Base-by-base conservation (phyloP, 2,888 invertebrate genomes). In the Hydrotaea cyrtoneurina region DNA sequence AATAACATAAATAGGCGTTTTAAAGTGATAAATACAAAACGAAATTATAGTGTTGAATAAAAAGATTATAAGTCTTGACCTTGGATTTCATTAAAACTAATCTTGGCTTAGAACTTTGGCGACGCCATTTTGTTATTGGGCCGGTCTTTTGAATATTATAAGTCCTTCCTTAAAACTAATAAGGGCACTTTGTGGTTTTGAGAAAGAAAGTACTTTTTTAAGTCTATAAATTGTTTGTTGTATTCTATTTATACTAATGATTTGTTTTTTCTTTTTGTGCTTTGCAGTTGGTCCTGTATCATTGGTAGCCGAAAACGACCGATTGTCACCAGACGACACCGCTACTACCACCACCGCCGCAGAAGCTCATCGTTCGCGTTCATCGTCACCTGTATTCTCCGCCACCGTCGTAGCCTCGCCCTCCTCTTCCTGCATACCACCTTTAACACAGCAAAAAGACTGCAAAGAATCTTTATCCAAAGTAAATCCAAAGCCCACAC, bases 391-490 rank as follows among this genome's bases (percentile, higher is more conserved):
- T 87, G 80, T 86, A 66, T 77, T 83, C 23, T 74, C 78, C n/a
- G 46, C 71, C 53, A 13, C 23, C 82, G 76, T 62, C 73, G 13
- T 64, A 83, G n/a, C 36, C 80, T 73, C 66, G 77, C 39, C 76
- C 55, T 57, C 62, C 85, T 21, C 62, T 21, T 11, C 64, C 64
- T 73, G 75, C 15, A 39, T 62, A 62, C 66, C 15, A 59, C 17
- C 10, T 77, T 4, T 36, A 23, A 13, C 59, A 74, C 59, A 59
- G 21, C 46, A 26, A 74, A 43, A 85, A 90, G 90, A 90, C 90
- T 90, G 91, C 71, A 71, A 83, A 71, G 86, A 83, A 71, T 86
- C 86, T 85, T 75, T 80, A 85, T 80, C 83, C 84, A 66, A 86
- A 86, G 86, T 74, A 80, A 83, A 85, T 82, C 82, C 84, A 62